A percentile compares a stretch with the other conserved stretches of the same genome.
phyloP scores from a whole-genome alignment of 2,113 vertebrate genomes.

The Nesoenas mayeri region DNA sequence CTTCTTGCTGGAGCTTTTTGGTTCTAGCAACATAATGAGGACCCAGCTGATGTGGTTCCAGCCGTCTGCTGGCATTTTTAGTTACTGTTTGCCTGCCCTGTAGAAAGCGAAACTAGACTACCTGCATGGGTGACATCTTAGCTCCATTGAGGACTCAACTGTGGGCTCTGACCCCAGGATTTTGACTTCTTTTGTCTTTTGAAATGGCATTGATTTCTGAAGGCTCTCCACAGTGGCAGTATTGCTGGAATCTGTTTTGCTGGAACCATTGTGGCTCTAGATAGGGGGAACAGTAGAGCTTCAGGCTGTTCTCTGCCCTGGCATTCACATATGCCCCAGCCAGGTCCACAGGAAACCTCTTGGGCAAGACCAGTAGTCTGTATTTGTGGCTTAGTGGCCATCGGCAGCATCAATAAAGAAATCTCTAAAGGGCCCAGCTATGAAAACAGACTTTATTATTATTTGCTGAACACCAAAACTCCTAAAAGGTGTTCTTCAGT shows the following conservation, averaged over 20 bases:
- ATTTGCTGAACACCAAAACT: background rate
- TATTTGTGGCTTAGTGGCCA: background rate
- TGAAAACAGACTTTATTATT: background rate
- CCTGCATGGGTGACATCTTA: background rate
- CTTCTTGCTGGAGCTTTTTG: background rate
- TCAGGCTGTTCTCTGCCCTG: background rate
- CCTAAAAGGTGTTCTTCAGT: background rate
- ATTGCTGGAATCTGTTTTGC: background rate
- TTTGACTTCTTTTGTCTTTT: background rate
- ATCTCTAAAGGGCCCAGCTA: background rate
- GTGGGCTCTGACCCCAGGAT: background rate
- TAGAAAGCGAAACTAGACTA: background rate
- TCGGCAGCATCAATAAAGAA: background rate
- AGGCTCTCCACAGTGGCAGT: background rate
- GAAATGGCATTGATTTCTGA: background rate
- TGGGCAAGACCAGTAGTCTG: background rate
- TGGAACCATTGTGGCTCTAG: background rate
- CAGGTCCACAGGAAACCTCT: background rate
- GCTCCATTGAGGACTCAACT: background rate
- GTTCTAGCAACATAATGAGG: background rate
- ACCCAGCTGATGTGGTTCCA: background rate
- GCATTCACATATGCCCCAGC: background rate
- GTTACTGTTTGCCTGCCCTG: background rate
- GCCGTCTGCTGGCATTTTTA: background rate
- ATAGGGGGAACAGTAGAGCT: background rate